Evolutionary conservation across 2,888 invertebrate species (phyloP).

Genomic region (Diarsia brunnea): DNA sequence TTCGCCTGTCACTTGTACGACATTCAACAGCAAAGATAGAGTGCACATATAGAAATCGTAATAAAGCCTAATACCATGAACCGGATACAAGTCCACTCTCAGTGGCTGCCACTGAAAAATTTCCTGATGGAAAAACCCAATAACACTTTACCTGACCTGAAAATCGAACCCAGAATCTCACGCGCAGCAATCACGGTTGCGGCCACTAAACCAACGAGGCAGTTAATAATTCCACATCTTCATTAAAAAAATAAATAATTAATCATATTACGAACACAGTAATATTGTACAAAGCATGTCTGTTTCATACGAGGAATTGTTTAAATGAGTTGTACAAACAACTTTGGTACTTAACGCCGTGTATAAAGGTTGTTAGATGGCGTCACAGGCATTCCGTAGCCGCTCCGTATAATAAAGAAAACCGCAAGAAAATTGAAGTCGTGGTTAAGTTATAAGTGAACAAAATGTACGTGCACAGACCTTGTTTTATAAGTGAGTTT

Average conservation of each 20-base stretch:
- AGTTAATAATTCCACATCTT: neutral
- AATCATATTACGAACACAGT: slow-evolving; percentile 12
- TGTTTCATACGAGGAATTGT: slow-evolving; percentile 36
- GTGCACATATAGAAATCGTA: neutral
- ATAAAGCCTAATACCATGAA: too few species aligned
- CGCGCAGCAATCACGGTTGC: too few species aligned
- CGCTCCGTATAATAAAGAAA: slow-evolving; percentile 59
- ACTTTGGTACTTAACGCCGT: slow-evolving; percentile 38
- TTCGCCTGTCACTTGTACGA: too few species aligned
- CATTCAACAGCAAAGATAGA: neutral
- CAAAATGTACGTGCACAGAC: slow-evolving; percentile 53
- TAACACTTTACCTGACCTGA: too few species aligned
- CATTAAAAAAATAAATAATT: neutral
- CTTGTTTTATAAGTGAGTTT: slow-evolving; percentile 52
- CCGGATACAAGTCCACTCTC: too few species aligned
- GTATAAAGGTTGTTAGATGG: slow-evolving; percentile 48
- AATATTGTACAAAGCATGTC: slow-evolving; percentile 10
- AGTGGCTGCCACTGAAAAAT: too few species aligned
- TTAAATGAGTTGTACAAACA: slow-evolving; percentile 46
- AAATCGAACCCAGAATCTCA: too few species aligned
- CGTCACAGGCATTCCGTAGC: slow-evolving; percentile 41
- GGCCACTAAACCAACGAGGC: too few species aligned
- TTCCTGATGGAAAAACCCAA: too few species aligned
- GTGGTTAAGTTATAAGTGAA: slow-evolving; percentile 60
- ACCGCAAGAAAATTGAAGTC: slow-evolving; percentile 58